These are phyloP conservation scores for Ophiothrix spiculata DNA, from an alignment of 35 echinoderm and acorn worm species.

Conservation along the genomic window DNA sequence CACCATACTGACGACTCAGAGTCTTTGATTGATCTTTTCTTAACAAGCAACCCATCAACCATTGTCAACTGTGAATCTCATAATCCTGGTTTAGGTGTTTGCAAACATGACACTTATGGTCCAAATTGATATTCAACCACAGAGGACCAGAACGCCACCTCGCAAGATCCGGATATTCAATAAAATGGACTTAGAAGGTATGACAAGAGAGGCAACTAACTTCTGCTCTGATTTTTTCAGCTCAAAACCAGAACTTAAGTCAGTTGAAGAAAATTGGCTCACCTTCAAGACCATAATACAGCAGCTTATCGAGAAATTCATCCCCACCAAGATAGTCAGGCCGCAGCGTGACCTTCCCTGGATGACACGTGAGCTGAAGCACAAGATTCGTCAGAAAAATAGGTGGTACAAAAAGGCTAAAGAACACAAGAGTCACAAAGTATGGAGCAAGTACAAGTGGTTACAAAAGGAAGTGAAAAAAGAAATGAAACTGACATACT, in stretches of 20 bases:
- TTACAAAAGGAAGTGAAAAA: constrained; percentile 31
- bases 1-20: constrained; percentile 30
- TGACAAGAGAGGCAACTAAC: background rate
- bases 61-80: constrained; percentile 18
- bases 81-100: constrained; percentile 35
- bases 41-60: constrained; percentile 26
- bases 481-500: constrained; percentile 14
- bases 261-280: constrained; percentile 31
- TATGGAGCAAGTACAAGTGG: constrained; percentile 43
- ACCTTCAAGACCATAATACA: constrained; percentile 22
- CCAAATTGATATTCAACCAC: constrained; percentile 8
- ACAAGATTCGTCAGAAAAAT: constrained; percentile 30
- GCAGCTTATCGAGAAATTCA: constrained; percentile 18
- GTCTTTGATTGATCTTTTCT: constrained; percentile 11
- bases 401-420: constrained; percentile 42
- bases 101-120: constrained; percentile 39
- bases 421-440: background rate
- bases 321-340: constrained; percentile 18
- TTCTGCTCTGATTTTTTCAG: constrained; percentile 14
- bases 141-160: constrained; percentile 1
- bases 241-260: background rate
- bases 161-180: constrained; percentile 22
- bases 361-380: constrained; percentile 35
- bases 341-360: constrained; percentile 31
- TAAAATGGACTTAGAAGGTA: background rate